These are phyloP conservation scores for Campaea margaritaria DNA, from an alignment of 2,888 invertebrate genomes.

Conservation along the genomic window DNA sequence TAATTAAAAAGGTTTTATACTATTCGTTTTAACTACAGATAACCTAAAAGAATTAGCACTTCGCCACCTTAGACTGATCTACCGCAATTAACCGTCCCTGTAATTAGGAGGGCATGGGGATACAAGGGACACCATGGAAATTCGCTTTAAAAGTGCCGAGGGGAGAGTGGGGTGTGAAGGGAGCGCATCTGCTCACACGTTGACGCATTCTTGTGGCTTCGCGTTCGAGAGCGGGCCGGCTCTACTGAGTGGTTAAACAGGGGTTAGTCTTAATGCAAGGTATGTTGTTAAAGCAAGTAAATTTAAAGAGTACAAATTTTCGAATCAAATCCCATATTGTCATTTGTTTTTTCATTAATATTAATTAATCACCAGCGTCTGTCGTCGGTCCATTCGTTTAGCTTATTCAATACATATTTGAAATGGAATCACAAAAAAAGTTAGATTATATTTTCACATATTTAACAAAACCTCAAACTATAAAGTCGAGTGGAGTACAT, in stretches of 20 bases:
- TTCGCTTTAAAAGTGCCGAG: slow-evolving; percentile 56
- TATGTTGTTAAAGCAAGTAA: background rate
- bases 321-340: too few species aligned
- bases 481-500: too few species aligned
- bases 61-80: slow-evolving; percentile 25
- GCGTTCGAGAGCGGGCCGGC: slow-evolving; percentile 53
- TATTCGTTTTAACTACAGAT: background rate
- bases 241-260: slow-evolving; percentile 42
- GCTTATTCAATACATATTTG: too few species aligned
- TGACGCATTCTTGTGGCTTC: slow-evolving; percentile 82
- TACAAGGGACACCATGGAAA: slow-evolving; percentile 51
- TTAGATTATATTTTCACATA: too few species aligned
- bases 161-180: slow-evolving; percentile 42
- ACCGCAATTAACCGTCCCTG: slow-evolving; percentile 35
- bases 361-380: too few species aligned
- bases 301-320: too few species aligned
- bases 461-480: too few species aligned
- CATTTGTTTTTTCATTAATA: too few species aligned
- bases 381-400: too few species aligned
- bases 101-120: slow-evolving; percentile 41
- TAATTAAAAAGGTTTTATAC: background rate
- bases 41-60: slow-evolving; percentile 19
- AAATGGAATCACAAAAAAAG: too few species aligned
- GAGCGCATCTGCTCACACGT: slow-evolving; percentile 73
- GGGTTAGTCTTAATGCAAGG: slow-evolving; percentile 12